These are phyloP conservation scores for Anisognathus igniventris DNA, from an alignment of 2,797 vertebrate species.

Conservation along the genomic window DNA sequence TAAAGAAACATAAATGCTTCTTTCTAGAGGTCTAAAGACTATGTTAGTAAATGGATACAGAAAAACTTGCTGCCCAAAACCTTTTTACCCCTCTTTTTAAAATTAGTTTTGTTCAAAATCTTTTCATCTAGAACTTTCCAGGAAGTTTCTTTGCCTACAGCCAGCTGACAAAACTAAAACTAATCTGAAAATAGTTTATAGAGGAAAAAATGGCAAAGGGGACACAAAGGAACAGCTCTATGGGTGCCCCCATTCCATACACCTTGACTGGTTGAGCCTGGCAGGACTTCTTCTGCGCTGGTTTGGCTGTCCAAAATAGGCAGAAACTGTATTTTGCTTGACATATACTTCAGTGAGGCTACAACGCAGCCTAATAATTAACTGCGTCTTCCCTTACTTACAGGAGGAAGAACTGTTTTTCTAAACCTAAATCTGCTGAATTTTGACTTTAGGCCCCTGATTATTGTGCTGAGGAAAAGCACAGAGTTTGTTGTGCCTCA, in stretches of 20 bases:
- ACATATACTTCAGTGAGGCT: not conserved
- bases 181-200: slow-evolving; percentile 37
- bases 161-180: slow-evolving; percentile 2
- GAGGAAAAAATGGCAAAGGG: not conserved
- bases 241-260: not conserved
- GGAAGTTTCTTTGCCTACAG: not conserved
- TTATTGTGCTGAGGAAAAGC: not conserved
- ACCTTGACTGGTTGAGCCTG: not conserved
- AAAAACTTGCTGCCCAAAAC: not conserved
- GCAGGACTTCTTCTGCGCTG: not conserved
- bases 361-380: not conserved
- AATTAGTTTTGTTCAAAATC: not conserved
- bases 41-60: not conserved
- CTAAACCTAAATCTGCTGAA: not conserved
- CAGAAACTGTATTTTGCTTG: slow-evolving; percentile 19
- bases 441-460: not conserved
- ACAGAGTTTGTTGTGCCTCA: not conserved
- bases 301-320: not conserved
- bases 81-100: not conserved
- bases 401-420: not conserved
- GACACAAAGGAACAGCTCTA: not conserved
- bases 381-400: not conserved
- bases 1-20: not conserved
- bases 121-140: not conserved
- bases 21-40: not conserved